These are phyloP conservation scores for Nemotelus pantherinus DNA, from an alignment of 2,888 invertebrate genomes.

Conservation along the genomic window DNA sequence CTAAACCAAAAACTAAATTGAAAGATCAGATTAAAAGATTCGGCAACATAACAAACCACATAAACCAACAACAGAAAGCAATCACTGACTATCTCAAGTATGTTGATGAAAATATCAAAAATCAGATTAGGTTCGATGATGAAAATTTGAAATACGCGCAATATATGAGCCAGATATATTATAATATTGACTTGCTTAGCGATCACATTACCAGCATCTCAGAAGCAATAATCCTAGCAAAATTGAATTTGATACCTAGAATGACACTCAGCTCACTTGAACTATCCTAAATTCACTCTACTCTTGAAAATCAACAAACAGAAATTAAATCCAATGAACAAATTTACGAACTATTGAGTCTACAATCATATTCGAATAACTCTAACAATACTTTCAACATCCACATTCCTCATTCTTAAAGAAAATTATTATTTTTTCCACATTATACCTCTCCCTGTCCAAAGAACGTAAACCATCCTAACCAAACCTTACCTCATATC, in stretches of 20 bases:
- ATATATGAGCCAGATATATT: not conserved
- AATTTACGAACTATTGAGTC: no score
- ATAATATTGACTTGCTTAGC: not conserved
- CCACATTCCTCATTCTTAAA: no score
- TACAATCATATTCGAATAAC: no score
- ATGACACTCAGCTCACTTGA: no score
- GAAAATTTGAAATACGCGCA: not conserved
- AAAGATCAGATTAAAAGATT: not conserved
- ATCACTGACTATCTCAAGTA: not conserved
- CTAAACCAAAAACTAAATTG: not conserved
- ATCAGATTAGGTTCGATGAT: not conserved
- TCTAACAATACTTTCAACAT: no score
- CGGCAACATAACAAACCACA: not conserved
- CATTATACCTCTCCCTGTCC: no score
- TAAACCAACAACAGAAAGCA: not conserved
- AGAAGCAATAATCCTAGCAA: slow-evolving; percentile 8
- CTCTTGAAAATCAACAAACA: no score
- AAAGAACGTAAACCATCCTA: no score
- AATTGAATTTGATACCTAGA: not conserved
- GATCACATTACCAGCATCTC: not conserved
- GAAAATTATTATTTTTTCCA: no score
- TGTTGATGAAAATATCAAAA: not conserved
- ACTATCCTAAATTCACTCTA: no score
- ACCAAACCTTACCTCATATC: no score
- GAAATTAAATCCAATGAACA: no score